These are phyloP conservation scores for Colletes collaris DNA, from an alignment of 2,888 invertebrate species.

Conservation along the genomic window DNA sequence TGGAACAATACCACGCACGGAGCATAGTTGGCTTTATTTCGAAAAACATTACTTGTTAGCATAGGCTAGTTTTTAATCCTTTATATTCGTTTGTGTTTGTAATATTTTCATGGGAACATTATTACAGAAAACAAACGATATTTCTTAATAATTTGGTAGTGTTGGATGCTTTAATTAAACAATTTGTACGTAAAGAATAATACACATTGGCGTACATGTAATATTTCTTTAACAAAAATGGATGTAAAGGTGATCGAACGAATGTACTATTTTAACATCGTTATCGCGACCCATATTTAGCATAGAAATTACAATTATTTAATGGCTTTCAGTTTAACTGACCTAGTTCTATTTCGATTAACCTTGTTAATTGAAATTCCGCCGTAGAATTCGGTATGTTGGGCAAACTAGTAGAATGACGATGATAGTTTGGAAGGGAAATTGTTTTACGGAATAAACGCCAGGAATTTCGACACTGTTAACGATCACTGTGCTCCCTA, in stretches of 20 bases:
- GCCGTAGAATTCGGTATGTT: slow-evolving; percentile 21
- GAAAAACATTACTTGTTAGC: too few species aligned
- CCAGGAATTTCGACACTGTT: slow-evolving; percentile 13
- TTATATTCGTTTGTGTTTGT: not conserved
- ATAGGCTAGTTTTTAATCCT: not conserved
- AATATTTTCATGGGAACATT: not conserved
- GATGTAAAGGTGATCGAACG: not conserved
- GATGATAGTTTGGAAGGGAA: slow-evolving; percentile 22
- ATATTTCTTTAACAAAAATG: not conserved
- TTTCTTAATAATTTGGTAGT: too few species aligned
- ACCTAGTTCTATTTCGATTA: slow-evolving; percentile 39
- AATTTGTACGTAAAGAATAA: too few species aligned
- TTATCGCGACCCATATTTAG: not conserved
- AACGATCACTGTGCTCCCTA: not conserved
- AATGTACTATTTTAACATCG: not conserved
- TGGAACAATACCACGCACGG: not conserved
- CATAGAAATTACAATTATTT: slow-evolving; percentile 34
- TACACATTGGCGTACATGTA: too few species aligned
- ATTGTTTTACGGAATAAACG: slow-evolving; percentile 26
- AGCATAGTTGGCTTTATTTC: not conserved
- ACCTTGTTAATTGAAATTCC: slow-evolving; percentile 46
- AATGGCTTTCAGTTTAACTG: slow-evolving; percentile 24
- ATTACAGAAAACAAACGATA: too few species aligned
- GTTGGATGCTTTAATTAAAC: too few species aligned
- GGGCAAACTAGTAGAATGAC: slow-evolving; percentile 26